These are phyloP conservation scores for Chaenocephalus aceratus DNA, from an alignment of 2,113 vertebrate genomes.

Conservation along the genomic window DNA sequence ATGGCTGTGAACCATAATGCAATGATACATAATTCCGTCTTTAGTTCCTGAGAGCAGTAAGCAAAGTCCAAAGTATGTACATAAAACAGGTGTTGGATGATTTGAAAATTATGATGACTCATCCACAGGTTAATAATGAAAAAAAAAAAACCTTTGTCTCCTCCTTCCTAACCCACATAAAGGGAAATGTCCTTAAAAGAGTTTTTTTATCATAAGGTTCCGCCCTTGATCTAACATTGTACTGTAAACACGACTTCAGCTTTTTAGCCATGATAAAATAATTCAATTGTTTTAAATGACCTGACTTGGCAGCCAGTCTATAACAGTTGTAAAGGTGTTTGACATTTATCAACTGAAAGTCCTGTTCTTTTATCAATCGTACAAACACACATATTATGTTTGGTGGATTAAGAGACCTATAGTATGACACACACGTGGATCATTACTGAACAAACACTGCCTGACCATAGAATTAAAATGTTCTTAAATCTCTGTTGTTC, in stretches of 20 bases:
- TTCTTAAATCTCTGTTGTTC: too few relatives aligned
- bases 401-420: conserved; percentile 10
- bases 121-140: conserved; percentile 75
- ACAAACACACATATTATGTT: conserved; percentile 44
- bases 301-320: conserved; percentile 15
- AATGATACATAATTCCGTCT: conserved; percentile 69
- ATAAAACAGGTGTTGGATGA: conserved; percentile 87
- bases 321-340: conserved; percentile 25
- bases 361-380: conserved; percentile 18
- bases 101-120: conserved; percentile 83
- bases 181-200: conserved; percentile 67
- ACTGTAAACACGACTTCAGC: conserved; percentile 60
- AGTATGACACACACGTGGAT: conserved; percentile 1
- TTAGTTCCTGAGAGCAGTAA: conserved; percentile 82
- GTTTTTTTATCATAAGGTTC: conserved; percentile 65
- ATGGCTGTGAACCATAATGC: conserved; percentile 78
- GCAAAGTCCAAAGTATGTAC: conserved; percentile 78
- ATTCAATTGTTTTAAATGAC: conserved; percentile 36
- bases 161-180: conserved; percentile 74
- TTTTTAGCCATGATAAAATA: conserved; percentile 44
- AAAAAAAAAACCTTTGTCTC: conserved; percentile 72
- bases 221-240: conserved; percentile 65
- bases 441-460: conserved; percentile 19
- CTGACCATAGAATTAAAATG: neutral
- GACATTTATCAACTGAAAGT: conserved; percentile 28